Base-by-base conservation (phyloP, 1,140 invertebrate species). In the Wasmannia auropunctata region DNA sequence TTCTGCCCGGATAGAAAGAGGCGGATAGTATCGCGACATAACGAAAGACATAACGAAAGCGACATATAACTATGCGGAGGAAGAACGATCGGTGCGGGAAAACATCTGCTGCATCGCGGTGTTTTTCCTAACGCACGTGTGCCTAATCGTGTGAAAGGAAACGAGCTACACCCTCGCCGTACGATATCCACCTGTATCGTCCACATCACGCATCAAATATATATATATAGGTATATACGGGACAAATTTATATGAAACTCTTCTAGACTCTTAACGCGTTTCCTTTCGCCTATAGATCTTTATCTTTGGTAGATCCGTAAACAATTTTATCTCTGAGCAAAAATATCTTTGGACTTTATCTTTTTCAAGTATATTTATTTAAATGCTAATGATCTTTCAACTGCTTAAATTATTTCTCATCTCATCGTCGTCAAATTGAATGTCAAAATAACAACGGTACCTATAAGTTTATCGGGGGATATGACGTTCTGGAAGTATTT, bases 71-170 rank as follows among this genome's bases (percentile, higher is more conserved):
- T n/a, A 40, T 6, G 40, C 28, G 49, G 14, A 70, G 11, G 49
- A 19, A 1, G 11, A 49, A 51, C 28, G 31, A 80, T 49, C 49
- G 14, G 37, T 74, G 51, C 65, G 65, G 37, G 60, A 56, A 37
- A 43, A 83, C 79, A 83, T 70, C 79, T 83, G 79, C 40, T 46
- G 19, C n/a, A 60, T 49, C 40, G 40, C 67, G 11, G 37, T 43
- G 51, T 74, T 83, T n/a, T 46, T 60, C 25, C 19, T 72, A 43
- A 74, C 40, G 54, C 67, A 74, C 79, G 79, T 83, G 79, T 34
- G 51, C 51, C n/a, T 81, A 81, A 81, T 83, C 63, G 51, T 74
- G 54, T 43, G 67, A 83, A 43, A 83, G 79, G 79, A 83, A 83
- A 83, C 11, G 51, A 81, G 25, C 49, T 70, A 63, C 65, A 70